Evolutionary conservation across 2,888 invertebrate species (phyloP), one percentile per base, ranked within the genome.

Genomic region (Yponomeuta malinellus): DNA sequence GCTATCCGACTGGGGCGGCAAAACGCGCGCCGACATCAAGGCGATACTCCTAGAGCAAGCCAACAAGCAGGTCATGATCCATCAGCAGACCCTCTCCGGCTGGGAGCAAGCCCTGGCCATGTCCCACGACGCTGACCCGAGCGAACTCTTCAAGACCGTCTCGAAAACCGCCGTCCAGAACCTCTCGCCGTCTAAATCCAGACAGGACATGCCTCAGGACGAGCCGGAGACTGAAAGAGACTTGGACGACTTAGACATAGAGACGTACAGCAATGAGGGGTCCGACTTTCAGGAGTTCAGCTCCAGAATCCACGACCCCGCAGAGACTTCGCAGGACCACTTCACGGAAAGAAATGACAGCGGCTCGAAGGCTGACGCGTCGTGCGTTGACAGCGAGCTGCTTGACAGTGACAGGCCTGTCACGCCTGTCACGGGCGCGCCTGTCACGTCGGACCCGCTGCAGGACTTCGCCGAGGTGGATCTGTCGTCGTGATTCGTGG

Each of bases 141-240:
- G 78, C 0, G 85, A 88, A 3, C 72, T 92, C 8, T 92, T 92
- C 77, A 89, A 90, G 71, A 91, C 91, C 0, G 91, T 92, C 0
- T 91, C 91, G 0, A 87, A 85, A 73, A 82, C 79, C 0, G 90
- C 90, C 2, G 87, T 90, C 0, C 86, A 84, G 33, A 90, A 89
- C 48, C 79, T 90, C 0, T 89, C 89, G 0, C 90, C 90, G 0
- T 84, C 88, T 0, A 81, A 83, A 68, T 84, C 52, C 81, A 63
- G 74, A 80, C 0, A 76, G 80, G 0, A 9, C 9, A 2, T 37
- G 2, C 15, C 65, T 5, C 43, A 48, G 2, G 52, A 59, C 1
- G 68, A 71, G 6, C n/a, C 29, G 10, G 86, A 84, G 23, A 85
- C 83, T 0, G 85, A 83, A 29, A 75, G 78, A 2, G 89, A 88